A percentile compares a stretch with the other conserved stretches of the same genome.
These are phyloP conservation scores for Phylloscopus trochilus DNA, from an alignment of 2,113 vertebrate genomes.

Conservation along the genomic window DNA sequence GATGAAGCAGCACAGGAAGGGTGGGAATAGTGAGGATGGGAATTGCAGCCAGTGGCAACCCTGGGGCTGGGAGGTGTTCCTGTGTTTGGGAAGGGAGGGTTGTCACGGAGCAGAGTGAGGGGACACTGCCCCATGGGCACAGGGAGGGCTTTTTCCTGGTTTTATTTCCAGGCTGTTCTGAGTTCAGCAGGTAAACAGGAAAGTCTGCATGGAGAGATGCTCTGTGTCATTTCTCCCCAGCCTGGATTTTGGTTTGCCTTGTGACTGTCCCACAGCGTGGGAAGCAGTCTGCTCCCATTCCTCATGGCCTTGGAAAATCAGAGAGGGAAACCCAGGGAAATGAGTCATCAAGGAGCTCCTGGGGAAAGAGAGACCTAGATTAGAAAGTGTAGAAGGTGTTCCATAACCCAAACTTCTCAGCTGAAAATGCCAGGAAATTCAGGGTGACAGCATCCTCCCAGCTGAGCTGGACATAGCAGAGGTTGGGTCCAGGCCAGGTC, in stretches of 20 bases:
- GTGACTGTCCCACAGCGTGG: background rate
- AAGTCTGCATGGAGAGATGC: background rate
- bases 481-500: background rate
- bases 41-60: background rate
- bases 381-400: background rate
- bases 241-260: background rate
- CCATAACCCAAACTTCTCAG: background rate
- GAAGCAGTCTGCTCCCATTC: background rate
- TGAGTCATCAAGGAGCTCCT: slow-evolving; percentile 35
- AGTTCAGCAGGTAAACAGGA: background rate
- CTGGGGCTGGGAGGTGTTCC: background rate
- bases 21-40: background rate
- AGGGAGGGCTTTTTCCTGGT: background rate
- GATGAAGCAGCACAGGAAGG: background rate
- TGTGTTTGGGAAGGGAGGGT: background rate
- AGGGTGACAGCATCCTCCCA: accelerated
- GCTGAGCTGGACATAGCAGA: background rate
- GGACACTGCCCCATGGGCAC: background rate
- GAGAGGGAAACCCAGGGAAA: slow-evolving; percentile 29
- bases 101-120: accelerated
- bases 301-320: background rate
- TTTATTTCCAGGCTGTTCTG: background rate
- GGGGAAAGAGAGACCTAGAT: background rate
- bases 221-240: background rate
- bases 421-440: background rate